phyloP scores from a whole-genome alignment of 2,797 vertebrate genomes.

The Arrhamphus sclerolepis region DNA sequence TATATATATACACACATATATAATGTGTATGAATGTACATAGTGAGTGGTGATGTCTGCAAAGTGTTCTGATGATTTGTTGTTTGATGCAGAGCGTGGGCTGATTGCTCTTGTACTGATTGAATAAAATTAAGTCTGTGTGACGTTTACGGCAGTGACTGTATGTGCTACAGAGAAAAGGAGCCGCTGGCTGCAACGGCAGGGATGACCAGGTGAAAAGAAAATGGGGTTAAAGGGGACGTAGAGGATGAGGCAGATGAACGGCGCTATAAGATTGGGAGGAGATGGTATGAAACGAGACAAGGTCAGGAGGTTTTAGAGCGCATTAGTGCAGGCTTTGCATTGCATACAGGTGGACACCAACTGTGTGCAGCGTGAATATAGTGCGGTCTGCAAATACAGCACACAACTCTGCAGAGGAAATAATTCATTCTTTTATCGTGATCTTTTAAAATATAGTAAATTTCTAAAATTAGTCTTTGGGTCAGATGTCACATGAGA shows the following conservation, averaged over 20 bases:
- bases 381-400: background rate
- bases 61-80: constrained; percentile 75
- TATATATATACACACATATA: too few relatives aligned
- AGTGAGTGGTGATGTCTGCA: constrained; percentile 27
- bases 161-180: constrained; percentile 10
- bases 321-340: constrained; percentile 7
- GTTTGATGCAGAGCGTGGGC: constrained; percentile 82
- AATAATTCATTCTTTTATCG: background rate
- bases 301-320: constrained; percentile 41
- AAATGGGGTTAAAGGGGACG: constrained; percentile 8
- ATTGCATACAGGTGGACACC: background rate
- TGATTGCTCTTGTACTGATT: constrained; percentile 79
- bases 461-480: constrained; percentile 12
- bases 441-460: constrained; percentile 16
- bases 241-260: constrained; percentile 10
- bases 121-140: constrained; percentile 85
- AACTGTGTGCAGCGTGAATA: constrained; percentile 4
- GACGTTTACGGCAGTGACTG: constrained; percentile 57
- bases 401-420: constrained; percentile 12
- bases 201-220: constrained; percentile 17
- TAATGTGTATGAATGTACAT: background rate
- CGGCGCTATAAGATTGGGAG: constrained; percentile 6
- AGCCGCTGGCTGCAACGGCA: constrained; percentile 13
- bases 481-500: constrained; percentile 13
- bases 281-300: constrained; percentile 31